Base-by-base conservation (phyloP, 30 jellyfish, hydroid and myxozoan species). In the Pseudorhiza aurosa region DNA sequence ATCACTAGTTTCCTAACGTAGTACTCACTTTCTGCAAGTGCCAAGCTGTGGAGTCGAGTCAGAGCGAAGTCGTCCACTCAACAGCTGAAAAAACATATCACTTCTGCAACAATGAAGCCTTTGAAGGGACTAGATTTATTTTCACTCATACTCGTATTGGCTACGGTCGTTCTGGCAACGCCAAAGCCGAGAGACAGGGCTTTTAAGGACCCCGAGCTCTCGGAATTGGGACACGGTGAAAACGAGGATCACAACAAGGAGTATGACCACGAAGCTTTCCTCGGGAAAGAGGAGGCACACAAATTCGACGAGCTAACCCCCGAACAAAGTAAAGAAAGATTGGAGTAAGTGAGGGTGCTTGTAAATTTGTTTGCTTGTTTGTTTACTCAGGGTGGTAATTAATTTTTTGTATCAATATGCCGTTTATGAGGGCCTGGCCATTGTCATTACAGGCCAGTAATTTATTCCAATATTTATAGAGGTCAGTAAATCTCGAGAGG, bases 201-300 rank as follows among this genome's bases (percentile, higher is more conserved):
- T 8, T 37, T 58, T 14, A 75, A 81, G 14, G 97, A 80, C 51
- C 81, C 82, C 0, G 95, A 81, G 24, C 77, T 89, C 0, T 89
- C 97, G 7, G 77, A 75, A n/a, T 45, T 83, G 53, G 91, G 50
- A 40, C 97, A 89, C 63, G 85, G 68, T n/a, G 74, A 56, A 26
- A 91, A 56, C 63, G 82, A 28, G 8, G 97, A 80, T 9, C 97
- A 90, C 74, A 90, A 90, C 81, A 78, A 82, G 24, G 97, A 90
- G 40, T 90, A 90, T 40, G 97, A 90, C 83, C 97, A 90, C 81
- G 97, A 90, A 59, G 97, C 97, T 4, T 90, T 90, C 62, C 88
- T 90, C n/a, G 97, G 97, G 18, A 75, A 83, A 77, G 96, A 90
- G 42, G 97, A 87, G 49, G 97, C 97, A 10, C 63, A 93, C 28